Percentiles rank a stretch among this genome's conserved stretches.
phyloP scores from a whole-genome alignment of 37 sponge, comb jelly and placozoan species.

The Tethya wilhelma region DNA sequence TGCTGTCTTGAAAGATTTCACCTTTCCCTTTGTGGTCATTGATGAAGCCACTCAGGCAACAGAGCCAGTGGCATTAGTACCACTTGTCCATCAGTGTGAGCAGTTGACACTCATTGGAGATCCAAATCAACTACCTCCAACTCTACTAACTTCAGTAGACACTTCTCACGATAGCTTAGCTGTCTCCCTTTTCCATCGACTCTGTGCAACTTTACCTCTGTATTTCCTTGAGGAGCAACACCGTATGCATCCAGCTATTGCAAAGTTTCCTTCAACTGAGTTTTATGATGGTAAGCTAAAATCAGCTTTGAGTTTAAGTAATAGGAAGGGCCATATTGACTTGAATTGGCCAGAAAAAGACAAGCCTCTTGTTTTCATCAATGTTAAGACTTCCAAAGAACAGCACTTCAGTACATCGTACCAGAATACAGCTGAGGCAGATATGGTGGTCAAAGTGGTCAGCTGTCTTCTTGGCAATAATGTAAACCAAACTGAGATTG shows the following conservation, averaged over 20 bases:
- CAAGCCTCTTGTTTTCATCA: constrained; percentile 65
- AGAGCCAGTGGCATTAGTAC: constrained; percentile 64
- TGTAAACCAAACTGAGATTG: constrained; percentile 43
- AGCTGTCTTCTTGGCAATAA: constrained; percentile 29
- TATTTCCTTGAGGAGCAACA: constrained; percentile 70
- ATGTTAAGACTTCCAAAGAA: constrained; percentile 37
- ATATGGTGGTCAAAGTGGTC: constrained; percentile 41
- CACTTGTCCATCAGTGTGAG: constrained; percentile 52
- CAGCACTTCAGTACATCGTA: constrained; percentile 44
- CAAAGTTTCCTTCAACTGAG: constrained; percentile 52
- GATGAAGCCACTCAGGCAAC: constrained; percentile 96
- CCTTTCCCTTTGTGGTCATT: constrained; percentile 92
- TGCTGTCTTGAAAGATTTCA: constrained; percentile 83
- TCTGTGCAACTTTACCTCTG: constrained; percentile 26
- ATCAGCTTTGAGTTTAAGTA: constrained; percentile 4
- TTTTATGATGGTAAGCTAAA: constrained; percentile 72
- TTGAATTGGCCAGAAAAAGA: not conserved
- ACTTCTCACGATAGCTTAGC: constrained; percentile 15
- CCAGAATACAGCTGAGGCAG: constrained; percentile 59
- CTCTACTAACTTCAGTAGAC: constrained; percentile 2
- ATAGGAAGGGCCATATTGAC: not conserved
- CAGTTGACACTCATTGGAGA: constrained; percentile 81
- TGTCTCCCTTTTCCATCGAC: constrained; percentile 75
- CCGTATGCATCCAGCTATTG: constrained; percentile 78
- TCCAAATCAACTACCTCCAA: constrained; percentile 72